Percentiles rank a stretch among this genome's conserved stretches.
These are phyloP conservation scores for Erythrolamprus reginae DNA, from an alignment of 2,113 vertebrate species.

Conservation along the genomic window DNA sequence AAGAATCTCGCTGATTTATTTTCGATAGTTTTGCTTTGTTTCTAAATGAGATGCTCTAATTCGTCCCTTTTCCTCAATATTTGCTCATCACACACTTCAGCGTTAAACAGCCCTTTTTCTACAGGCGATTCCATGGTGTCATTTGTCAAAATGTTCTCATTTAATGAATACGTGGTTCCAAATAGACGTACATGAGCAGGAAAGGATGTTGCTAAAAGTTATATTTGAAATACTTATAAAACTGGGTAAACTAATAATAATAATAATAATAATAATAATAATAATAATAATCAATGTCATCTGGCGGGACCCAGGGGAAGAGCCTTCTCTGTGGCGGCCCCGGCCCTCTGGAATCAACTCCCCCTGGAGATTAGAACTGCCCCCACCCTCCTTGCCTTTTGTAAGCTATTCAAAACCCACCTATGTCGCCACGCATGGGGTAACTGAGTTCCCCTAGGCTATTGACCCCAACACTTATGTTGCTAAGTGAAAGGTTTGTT, in stretches of 20 bases:
- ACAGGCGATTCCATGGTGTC: background rate
- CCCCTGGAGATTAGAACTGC: no score
- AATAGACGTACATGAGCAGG: background rate
- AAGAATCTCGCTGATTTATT: conserved; percentile 48
- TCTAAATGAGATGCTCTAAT: conserved; percentile 32
- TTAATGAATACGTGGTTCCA: background rate
- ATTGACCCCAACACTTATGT: background rate
- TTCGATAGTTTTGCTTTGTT: conserved; percentile 22
- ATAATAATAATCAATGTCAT: no score
- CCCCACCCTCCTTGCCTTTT: no score
- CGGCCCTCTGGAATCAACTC: no score
- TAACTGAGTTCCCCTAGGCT: no score
- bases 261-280: no score
- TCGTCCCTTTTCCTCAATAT: background rate
- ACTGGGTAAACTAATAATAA: no score
- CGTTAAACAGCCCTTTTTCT: background rate
- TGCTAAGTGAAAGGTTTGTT: background rate
- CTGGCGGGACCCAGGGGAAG: no score
- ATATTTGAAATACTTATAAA: background rate
- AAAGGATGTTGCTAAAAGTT: background rate
- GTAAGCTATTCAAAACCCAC: no score
- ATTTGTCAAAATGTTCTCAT: background rate
- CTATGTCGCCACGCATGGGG: no score
- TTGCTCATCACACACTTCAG: conserved; percentile 30
- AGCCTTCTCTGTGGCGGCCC: no score